Conservation (phyloP, 2,888 invertebrate genomes). For the Corythucha ciliata region DNA sequence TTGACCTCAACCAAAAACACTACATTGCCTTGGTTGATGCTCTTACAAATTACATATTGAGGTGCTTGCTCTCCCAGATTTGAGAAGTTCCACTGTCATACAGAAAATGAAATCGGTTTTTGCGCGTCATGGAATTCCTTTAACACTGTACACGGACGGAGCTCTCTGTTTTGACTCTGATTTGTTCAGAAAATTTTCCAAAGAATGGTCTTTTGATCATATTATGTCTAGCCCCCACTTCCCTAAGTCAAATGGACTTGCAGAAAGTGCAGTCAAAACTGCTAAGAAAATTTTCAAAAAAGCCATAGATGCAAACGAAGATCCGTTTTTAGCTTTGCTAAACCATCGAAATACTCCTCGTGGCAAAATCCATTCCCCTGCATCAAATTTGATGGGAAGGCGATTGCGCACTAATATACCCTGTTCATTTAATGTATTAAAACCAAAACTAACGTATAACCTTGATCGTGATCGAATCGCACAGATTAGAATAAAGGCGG, state of each 20-base stretch:
- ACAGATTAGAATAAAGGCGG: no score
- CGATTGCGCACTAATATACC: conserved; percentile 14
- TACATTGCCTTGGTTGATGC: neutral
- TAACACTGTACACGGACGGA: conserved; percentile 16
- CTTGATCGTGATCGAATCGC: no score
- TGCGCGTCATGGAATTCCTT: conserved; percentile 20
- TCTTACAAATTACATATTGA: conserved; percentile 1
- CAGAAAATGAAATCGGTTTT: conserved; percentile 19
- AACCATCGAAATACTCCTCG: conserved; percentile 7
- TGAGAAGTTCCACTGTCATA: conserved; percentile 21
- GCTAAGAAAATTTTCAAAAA: conserved; percentile 13
- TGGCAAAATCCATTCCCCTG: conserved; percentile 4
- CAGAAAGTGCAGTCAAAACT: conserved; percentile 13
- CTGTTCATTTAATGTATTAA: neutral
- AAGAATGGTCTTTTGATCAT: conserved; percentile 10
- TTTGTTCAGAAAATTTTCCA: conserved; percentile 5
- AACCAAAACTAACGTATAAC: conserved; percentile 5
- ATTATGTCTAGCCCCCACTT: conserved; percentile 14
- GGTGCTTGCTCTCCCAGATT: conserved; percentile 1
- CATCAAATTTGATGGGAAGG: conserved; percentile 13
- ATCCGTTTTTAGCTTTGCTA: conserved; percentile 11
- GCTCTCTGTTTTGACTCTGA: conserved; percentile 11
- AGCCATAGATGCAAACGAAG: conserved; percentile 4
- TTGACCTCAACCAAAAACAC: neutral
- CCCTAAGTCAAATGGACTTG: conserved; percentile 16